Evolutionary conservation across 2,888 invertebrate species (phyloP).

Genomic region (Zaprionus obscuricornis): DNA sequence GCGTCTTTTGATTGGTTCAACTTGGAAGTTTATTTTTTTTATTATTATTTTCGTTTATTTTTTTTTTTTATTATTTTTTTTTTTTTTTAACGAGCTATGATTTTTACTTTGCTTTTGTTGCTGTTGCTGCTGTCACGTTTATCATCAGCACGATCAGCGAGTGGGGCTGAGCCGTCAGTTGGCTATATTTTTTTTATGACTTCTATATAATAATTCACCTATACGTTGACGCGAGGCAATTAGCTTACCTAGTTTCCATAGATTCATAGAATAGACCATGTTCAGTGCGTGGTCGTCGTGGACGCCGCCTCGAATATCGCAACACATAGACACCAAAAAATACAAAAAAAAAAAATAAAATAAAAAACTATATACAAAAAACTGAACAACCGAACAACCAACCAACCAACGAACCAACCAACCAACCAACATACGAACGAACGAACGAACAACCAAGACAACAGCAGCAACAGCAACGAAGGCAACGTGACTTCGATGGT

Average conservation of each 20-base stretch:
- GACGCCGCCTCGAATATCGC: slow-evolving; percentile 45
- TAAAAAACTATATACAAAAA: too few species aligned
- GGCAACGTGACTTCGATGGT: slow-evolving; percentile 79
- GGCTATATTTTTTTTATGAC: slow-evolving; percentile 63
- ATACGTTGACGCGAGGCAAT: slow-evolving; percentile 71
- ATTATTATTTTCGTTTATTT: slow-evolving; percentile 33
- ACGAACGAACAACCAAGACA: slow-evolving; percentile 10
- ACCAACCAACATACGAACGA: background rate
- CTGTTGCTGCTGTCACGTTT: slow-evolving; percentile 43
- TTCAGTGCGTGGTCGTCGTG: slow-evolving; percentile 49
- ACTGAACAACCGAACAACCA: slow-evolving; percentile 1
- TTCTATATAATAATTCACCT: slow-evolving; percentile 78
- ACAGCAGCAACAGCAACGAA: slow-evolving; percentile 4
- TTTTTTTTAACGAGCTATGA: slow-evolving; percentile 72
- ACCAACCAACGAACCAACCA: background rate
- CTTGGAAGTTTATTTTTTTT: slow-evolving; percentile 39
- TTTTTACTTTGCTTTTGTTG: slow-evolving; percentile 43
- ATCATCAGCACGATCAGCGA: slow-evolving; percentile 60
- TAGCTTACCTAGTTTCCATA: slow-evolving; percentile 64
- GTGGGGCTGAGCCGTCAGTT: slow-evolving; percentile 53
- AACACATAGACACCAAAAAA: slow-evolving; percentile 18
- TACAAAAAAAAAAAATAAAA: slow-evolving; percentile 5
- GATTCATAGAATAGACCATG: slow-evolving; percentile 56
- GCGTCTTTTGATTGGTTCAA: slow-evolving; percentile 73
- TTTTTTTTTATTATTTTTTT: slow-evolving; percentile 35